These are phyloP conservation scores for Colletes latitarsis DNA, from an alignment of 1,140 invertebrate genomes.

Conservation along the genomic window DNA sequence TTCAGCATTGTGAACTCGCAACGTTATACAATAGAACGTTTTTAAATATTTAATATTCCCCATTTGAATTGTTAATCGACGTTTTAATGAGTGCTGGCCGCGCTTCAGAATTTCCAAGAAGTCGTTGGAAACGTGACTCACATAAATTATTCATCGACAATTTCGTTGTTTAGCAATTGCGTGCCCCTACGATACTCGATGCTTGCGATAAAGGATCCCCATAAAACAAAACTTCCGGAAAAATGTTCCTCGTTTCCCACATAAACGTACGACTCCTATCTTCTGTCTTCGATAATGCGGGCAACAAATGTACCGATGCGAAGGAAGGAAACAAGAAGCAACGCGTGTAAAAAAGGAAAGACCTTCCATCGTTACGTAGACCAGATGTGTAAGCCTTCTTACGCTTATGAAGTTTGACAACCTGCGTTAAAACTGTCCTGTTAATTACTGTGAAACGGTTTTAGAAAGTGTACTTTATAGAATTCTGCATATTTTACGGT, in stretches of 20 bases:
- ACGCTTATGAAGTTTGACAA: no score
- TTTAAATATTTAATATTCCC: background rate
- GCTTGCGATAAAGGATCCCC: slow-evolving; percentile 1
- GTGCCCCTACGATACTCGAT: background rate
- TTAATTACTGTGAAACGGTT: no score
- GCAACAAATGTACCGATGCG: background rate
- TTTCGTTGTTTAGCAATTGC: slow-evolving; percentile 15
- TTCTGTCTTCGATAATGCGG: slow-evolving; percentile 7
- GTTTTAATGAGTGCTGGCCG: background rate
- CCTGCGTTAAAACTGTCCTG: no score
- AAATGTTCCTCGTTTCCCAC: background rate
- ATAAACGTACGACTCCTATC: background rate
- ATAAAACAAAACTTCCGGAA: background rate
- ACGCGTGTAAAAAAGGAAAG: no score
- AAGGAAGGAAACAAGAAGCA: background rate
- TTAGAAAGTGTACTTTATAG: no score
- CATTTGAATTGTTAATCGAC: slow-evolving; percentile 24
- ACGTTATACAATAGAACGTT: background rate
- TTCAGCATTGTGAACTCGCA: background rate
- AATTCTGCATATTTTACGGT: no score
- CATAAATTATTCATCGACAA: slow-evolving; percentile 36
- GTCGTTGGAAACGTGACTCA: slow-evolving; percentile 11
- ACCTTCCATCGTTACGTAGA: no score
- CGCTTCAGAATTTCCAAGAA: slow-evolving; percentile 8
- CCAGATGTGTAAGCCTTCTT: no score